Conservation (phyloP, 2,113 vertebrate genomes). For the Rattus norvegicus region GRCr8 NC_086028.1:73673001-73673500, state of each 20-base stretch:
- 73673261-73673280: neutral
- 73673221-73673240: conserved; percentile 30
- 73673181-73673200: conserved; percentile 61
- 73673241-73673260: neutral
- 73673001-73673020: neutral
- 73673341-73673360: neutral
- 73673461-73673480: neutral
- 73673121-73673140: conserved; percentile 56
- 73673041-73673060: neutral
- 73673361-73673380: neutral
- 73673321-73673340: neutral
- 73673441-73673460: conserved; percentile 8
- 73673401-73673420: neutral
- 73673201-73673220: conserved; percentile 55
- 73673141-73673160: conserved; percentile 62
- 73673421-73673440: neutral
- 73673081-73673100: conserved; percentile 23
- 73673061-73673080: rapidly evolving
- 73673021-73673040: neutral
- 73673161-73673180: conserved; percentile 57
- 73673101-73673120: conserved; percentile 53
- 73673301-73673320: neutral
- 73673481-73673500: neutral
- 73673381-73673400: neutral
- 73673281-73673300: neutral